Base-by-base conservation (phyloP, 2,888 invertebrate genomes). In the Dysmachus trigonus region DNA sequence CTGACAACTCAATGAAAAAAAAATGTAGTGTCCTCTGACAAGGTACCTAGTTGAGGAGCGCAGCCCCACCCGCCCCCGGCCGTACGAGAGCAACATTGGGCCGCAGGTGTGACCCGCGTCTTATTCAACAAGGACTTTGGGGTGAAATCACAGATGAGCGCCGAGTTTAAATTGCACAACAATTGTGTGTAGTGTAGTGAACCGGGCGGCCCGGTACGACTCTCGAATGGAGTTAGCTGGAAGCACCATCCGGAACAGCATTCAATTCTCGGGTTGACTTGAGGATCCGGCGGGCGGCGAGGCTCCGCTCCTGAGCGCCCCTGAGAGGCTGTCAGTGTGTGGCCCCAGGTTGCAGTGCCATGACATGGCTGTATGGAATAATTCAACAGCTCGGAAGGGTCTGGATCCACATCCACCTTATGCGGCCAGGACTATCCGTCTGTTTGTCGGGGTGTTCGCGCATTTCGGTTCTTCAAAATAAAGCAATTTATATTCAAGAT, bases 401-500 rank as follows among this genome's bases (percentile, higher is more conserved):
- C 77, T 86, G 87, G 87, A 87, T 86, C n/a, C n/a, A 84, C 86
- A 85, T 87, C 79, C 74, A 86, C 82, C 87, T 85, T 85, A 76
- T 86, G 76, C 82, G 82, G 82, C 74, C 41, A 74, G 82, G 85
- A 82, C 86, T 87, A 41, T 71, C 33, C 79, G 86, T 86, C 86
- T 87, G 82, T 85, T 86, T 74, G 83, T 86, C 47, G 51, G 85
- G 31, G 18, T 77, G 84, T 72, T 85, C 86, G 87, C 72, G 72
- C 30, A 72, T 83, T 83, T 72, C 83, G 83, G 83, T 27, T 85
- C 38, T 51, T 33, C 85, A 77, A 89, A 89, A 89, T 89, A 89
- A 91, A 91, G 91, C 90, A 91, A 91, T 91, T 91, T 91, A 91
- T 91, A 91, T 91, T 91, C 91, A 91, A 91, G 91, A 91, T 91